Evolutionary conservation across 2,113 vertebrate genomes (phyloP), one percentile per base, ranked within the genome.

Genomic region (Caloenas nicobarica): DNA sequence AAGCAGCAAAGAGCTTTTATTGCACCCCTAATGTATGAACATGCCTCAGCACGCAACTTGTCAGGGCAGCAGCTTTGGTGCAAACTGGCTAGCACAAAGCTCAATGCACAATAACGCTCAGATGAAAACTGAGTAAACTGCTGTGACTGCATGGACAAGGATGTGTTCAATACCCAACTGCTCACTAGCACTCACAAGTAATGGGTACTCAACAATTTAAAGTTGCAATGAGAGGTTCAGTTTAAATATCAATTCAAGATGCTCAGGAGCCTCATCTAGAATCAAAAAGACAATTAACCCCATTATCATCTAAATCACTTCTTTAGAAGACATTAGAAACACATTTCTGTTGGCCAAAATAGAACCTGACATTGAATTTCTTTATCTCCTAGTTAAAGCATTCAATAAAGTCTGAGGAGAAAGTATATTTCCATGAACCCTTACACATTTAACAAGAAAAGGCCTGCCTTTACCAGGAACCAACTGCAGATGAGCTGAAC

Each of bases 401-500:
- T 21, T 68, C 34, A 56, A n/a, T 38, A 65, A 34, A 54, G 31
- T 51, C 60, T 48, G 19, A 68, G 13, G 13, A 40, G 3, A 83
- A 91, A 90, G 40, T 26, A 0, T 24, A 86, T 36, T 94, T 89
- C 60, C 60, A 31, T 61, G 76, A 86, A 82, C 64, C 69, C 72
- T 88, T 91, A 58, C 54, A 65, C 62, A 91, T 66, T 76, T 91
- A 80, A 94, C 24, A 72, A 80, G 53, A 93, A 88, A 93, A 82
- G n/a, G 26, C 19, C 36, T 34, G 51, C 28, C 15, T 81, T 84
- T 48, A 93, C n/a, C 87, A 88, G 81, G 54, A 95, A 95, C 26
- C 33, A 57, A 60, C 26, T 48, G 16, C 13, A 84, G 31, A 76
- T 29, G 38, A 88, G 36, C 36, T 84, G n/a, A 90, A 72, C 6